Evolutionary conservation across 1,140 invertebrate species (phyloP).

Genomic region (Anagrus nilaparvatae): DNA sequence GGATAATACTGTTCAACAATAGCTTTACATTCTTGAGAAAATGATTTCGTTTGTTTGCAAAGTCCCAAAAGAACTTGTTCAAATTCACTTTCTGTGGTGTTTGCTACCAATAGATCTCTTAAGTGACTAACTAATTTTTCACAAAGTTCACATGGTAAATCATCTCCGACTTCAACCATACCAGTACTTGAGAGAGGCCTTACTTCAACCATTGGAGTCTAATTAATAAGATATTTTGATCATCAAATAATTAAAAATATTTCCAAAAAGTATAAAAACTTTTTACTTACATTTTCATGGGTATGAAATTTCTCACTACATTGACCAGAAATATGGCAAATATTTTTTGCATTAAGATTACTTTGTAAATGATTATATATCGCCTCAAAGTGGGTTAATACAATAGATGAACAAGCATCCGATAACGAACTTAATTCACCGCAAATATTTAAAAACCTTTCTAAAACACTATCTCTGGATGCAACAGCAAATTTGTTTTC

Average conservation of each 20-base stretch:
- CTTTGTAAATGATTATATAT: slow-evolving; percentile 52
- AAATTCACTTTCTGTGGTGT: slow-evolving; percentile 77
- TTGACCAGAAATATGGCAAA: slow-evolving; percentile 66
- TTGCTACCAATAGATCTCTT: slow-evolving; percentile 68
- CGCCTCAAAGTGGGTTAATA: slow-evolving; percentile 59
- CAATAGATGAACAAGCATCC: slow-evolving; percentile 64
- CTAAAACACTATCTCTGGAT: slow-evolving; percentile 24
- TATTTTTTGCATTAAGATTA: slow-evolving; percentile 51
- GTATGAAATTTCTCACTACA: slow-evolving; percentile 55
- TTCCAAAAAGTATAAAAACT: no score
- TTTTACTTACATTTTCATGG: slow-evolving; percentile 47
- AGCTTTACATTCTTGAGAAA: slow-evolving; percentile 41
- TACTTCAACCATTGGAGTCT: slow-evolving; percentile 43
- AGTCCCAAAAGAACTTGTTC: slow-evolving; percentile 63
- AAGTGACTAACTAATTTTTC: slow-evolving; percentile 70
- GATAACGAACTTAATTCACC: slow-evolving; percentile 58
- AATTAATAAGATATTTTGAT: neutral
- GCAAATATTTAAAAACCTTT: slow-evolving; percentile 41
- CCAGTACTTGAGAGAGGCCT: slow-evolving; percentile 46
- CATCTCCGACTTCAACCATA: slow-evolving; percentile 47
- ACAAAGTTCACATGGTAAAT: slow-evolving; percentile 75
- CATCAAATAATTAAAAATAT: no score
- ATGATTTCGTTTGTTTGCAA: slow-evolving; percentile 68
- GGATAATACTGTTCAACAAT: slow-evolving; percentile 71
- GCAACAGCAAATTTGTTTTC: slow-evolving; percentile 29